Base-by-base conservation (phyloP, 2,113 vertebrate genomes). In the Eulemur rufifrons region DNA sequence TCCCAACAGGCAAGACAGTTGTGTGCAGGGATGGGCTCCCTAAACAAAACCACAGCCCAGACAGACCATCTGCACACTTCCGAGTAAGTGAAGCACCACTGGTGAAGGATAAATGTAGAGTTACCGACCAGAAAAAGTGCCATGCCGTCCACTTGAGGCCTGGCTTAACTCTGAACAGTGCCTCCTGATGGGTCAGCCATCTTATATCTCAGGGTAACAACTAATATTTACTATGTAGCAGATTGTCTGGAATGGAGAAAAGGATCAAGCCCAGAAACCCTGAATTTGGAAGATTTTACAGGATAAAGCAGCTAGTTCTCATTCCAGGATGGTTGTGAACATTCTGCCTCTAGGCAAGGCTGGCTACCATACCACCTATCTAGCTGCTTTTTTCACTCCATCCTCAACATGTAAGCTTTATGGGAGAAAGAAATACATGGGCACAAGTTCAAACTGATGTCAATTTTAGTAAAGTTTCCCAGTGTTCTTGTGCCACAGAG, bases 301-400 rank as follows among this genome's bases (percentile, higher is more conserved):
- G 21, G 54, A 39, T 74, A 83, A 93, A 96, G 23, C 3, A 39
- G 32, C 66, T 63, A 52, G 15, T 86, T 97, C 50, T 91, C 17
- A 56, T 88, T 92, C 71, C 54, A 91, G 69, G 95, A 88, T 61
- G 78, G 23, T 27, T 95, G 9, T 85, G 21, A 54, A 81, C 25
- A 66, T 86, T 66, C 86, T 89, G 2, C 23, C 39, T 92, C 42
- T 77, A 85, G 13, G 52, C 34, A 86, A 73, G 6, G 1, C 23
- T 89, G 17, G 64, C 59, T 78, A 95, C 18, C 45, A 96, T 17
- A 64, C 18, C 3, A 7, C 32, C 42, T 54, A 15, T 73, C 25
- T 88, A 69, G n/a, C 29, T 89, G 37, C 14, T 39, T 86, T 71
- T 91, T 93, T 37, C 6, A 56, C 27, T 74, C 8, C 34, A 15